Conservation (phyloP, 2,113 vertebrate genomes). For the Prinia subflava region DNA sequence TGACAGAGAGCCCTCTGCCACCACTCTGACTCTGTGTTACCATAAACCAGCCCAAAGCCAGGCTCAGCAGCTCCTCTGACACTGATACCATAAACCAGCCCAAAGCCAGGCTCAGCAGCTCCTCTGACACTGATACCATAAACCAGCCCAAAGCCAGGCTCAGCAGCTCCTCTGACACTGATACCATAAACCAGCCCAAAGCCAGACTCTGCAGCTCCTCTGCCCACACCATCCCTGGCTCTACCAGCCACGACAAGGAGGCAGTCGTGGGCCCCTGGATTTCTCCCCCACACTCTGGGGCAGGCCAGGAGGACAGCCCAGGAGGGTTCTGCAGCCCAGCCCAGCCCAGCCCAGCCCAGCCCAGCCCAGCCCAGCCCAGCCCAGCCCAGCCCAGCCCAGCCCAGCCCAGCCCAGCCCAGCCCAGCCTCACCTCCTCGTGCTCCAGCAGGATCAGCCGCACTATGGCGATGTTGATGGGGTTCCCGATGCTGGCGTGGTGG, state of each 20-base stretch:
- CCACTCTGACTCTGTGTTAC: fast-evolving
- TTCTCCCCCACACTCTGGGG: fast-evolving
- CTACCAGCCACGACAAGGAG: background rate
- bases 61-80: background rate
- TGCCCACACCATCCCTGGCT: fast-evolving
- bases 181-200: background rate
- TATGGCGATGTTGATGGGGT: constrained; percentile 89
- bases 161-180: background rate
- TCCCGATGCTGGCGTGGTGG: constrained; percentile 91
- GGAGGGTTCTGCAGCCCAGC: background rate
- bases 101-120: background rate
- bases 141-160: background rate
- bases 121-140: background rate
- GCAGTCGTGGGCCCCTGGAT: fast-evolving
- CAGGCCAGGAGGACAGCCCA: fast-evolving
- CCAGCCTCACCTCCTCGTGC: constrained; percentile 84
- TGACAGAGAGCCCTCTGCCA: background rate
- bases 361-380: too few species aligned
- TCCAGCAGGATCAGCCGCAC: constrained; percentile 92
- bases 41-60: background rate
- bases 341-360: too few species aligned
- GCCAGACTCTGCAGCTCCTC: background rate
- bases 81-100: background rate
- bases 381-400: too few species aligned
- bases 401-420: background rate